These are phyloP conservation scores for Shinisaurus crocodilurus DNA, from an alignment of 2,113 vertebrate species.

Conservation along the genomic window DNA sequence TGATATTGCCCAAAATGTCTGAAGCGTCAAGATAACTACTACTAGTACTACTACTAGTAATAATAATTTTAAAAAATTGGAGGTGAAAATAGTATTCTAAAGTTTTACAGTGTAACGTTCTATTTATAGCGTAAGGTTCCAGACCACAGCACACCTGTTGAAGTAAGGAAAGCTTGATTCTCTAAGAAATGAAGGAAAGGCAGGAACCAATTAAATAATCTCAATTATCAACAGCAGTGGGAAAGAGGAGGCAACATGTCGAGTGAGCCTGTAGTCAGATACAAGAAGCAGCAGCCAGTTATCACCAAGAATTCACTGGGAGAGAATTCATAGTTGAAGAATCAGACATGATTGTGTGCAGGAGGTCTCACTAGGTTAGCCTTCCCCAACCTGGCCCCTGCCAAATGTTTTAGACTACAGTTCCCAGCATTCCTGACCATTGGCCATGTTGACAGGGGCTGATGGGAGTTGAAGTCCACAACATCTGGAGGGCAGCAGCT, in stretches of 20 bases:
- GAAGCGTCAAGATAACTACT: constrained; percentile 34
- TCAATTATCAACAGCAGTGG: not conserved
- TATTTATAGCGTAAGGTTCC: too few relatives aligned
- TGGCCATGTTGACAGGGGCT: too few relatives aligned
- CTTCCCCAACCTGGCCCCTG: too few relatives aligned
- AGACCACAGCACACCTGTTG: not conserved
- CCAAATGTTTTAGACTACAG: too few relatives aligned
- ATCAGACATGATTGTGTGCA: not conserved
- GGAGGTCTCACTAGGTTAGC: not conserved
- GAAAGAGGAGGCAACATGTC: not conserved
- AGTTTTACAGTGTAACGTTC: not conserved
- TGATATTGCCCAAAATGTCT: constrained; percentile 1
- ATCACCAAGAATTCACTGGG: not conserved
- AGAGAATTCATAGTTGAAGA: not conserved
- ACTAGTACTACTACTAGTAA: not conserved
- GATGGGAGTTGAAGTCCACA: too few relatives aligned
- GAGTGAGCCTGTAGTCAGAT: not conserved
- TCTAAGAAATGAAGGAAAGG: not conserved
- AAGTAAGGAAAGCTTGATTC: not conserved
- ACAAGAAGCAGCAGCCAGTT: not conserved
- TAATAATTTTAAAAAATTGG: constrained; percentile 18
- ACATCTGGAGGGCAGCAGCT: too few relatives aligned
- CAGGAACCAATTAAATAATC: not conserved
- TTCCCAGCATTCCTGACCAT: too few relatives aligned
- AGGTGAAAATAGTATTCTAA: constrained; percentile 5